Conservation (phyloP, 2,113 vertebrate species). For the Oceanites oceanicus region DNA sequence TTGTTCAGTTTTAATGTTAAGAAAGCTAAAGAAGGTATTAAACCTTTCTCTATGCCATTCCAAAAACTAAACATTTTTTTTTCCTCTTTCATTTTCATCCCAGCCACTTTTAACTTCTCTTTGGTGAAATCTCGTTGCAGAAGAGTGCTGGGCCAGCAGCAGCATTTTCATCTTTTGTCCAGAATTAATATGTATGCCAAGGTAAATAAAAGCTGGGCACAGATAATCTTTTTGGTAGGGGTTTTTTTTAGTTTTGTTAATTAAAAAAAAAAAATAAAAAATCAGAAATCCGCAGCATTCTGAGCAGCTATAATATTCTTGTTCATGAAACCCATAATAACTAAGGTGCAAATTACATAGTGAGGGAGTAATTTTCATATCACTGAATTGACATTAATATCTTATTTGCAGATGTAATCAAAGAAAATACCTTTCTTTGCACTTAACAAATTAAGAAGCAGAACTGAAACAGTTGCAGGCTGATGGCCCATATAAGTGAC, state of each 20-base stretch:
- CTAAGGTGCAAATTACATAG: conserved; percentile 68
- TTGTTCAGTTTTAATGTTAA: not conserved
- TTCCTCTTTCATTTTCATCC: not conserved
- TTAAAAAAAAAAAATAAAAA: conserved; percentile 4
- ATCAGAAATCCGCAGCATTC: conserved; percentile 12
- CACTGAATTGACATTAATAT: conserved; percentile 70
- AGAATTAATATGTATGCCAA: not conserved
- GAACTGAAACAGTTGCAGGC: conserved; percentile 27
- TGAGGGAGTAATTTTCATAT: conserved; percentile 72
- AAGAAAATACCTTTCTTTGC: conserved; percentile 59
- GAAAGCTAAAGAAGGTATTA: not conserved
- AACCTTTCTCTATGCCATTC: not conserved
- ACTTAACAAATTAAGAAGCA: conserved; percentile 43
- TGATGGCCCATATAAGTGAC: conserved; percentile 44
- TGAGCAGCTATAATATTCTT: conserved; percentile 38
- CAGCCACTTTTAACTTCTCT: not conserved
- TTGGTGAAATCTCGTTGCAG: conserved; percentile 18
- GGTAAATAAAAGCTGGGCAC: not conserved
- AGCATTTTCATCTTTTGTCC: not conserved
- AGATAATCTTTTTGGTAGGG: not conserved
- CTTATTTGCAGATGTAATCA: conserved; percentile 75
- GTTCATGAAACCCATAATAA: conserved; percentile 68
- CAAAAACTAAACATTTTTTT: not conserved
- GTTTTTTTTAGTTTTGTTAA: not conserved
- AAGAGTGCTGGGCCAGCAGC: not conserved